These are phyloP conservation scores for Scaptomyza cyrtandrae DNA, from an alignment of 2,888 invertebrate species.

Conservation along the genomic window DNA sequence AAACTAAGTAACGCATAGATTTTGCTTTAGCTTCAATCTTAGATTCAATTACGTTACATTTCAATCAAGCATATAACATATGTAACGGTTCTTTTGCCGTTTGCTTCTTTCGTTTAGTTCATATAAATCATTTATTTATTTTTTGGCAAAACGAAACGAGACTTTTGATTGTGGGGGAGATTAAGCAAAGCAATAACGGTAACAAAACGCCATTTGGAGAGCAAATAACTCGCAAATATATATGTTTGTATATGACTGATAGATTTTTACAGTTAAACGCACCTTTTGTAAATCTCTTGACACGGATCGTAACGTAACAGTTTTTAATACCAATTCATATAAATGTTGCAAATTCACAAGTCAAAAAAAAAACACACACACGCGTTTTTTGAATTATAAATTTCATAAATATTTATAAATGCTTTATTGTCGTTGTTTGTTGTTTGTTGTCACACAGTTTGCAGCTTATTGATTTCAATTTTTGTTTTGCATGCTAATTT, in stretches of 20 bases:
- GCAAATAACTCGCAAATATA: neutral
- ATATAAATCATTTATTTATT: neutral
- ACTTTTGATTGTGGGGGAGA: neutral
- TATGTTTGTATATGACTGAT: neutral
- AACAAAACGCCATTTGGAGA: conserved; percentile 27
- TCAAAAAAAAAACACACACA: conserved; percentile 20
- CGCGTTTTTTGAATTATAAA: conserved; percentile 21
- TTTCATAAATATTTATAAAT: conserved; percentile 36
- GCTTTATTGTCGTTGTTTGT: conserved; percentile 13
- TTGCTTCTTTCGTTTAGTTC: conserved; percentile 12
- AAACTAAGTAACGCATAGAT: conserved; percentile 17
- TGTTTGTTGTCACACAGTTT: conserved; percentile 28
- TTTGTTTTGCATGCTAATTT: conserved; percentile 27
- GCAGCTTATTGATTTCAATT: conserved; percentile 32
- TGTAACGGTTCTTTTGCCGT: conserved; percentile 50
- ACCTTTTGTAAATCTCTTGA: conserved; percentile 35
- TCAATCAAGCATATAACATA: conserved; percentile 42
- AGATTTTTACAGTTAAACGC: conserved; percentile 25
- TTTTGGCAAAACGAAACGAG: neutral
- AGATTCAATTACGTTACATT: no score
- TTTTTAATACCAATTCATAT: conserved; percentile 33
- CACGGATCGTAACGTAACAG: conserved; percentile 7
- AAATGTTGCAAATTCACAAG: conserved; percentile 19
- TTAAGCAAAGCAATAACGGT: conserved; percentile 23
- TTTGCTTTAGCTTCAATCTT: no score